Conservation (phyloP, 2,797 vertebrate genomes). For the Paramormyrops hopkinsi region DNA sequence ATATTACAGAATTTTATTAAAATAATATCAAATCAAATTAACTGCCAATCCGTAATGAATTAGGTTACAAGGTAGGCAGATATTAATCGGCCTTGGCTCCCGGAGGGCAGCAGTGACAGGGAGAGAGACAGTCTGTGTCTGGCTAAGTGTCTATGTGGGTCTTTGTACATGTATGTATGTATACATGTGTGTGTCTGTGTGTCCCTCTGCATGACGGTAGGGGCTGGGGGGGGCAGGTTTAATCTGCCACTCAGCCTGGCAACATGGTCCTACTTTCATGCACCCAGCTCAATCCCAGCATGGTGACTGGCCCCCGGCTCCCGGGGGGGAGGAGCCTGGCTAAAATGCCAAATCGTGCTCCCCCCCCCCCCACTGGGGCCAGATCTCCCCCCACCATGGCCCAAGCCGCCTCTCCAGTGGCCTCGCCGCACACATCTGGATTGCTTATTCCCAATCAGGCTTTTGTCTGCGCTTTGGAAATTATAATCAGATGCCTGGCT, state of each 20-base stretch:
- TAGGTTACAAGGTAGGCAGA: constrained; percentile 99
- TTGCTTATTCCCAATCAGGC: constrained; percentile 50
- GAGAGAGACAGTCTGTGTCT: constrained; percentile 59
- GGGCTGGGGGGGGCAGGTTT: not conserved
- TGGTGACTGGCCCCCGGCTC: not conserved
- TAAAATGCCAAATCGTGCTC: not conserved
- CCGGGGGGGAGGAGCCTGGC: not conserved
- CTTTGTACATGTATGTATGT: not conserved
- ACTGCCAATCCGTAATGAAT: constrained; percentile 99
- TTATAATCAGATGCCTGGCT: constrained; percentile 4
- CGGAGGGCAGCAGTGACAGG: constrained; percentile 55
- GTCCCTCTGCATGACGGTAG: not conserved
- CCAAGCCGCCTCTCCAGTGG: constrained; percentile 19
- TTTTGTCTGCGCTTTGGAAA: constrained; percentile 42
- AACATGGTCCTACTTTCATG: not conserved
- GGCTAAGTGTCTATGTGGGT: constrained; percentile 41
- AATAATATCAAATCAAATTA: constrained; percentile 99
- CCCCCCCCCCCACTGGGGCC: not conserved
- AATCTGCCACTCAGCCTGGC: not conserved
- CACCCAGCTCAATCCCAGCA: not conserved
- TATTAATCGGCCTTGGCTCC: constrained; percentile 95
- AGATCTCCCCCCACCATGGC: too few relatives aligned
- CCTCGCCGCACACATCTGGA: constrained; percentile 42
- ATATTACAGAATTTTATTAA: constrained; percentile 99
- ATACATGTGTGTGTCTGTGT: not conserved